Percentiles rank a stretch among this genome's conserved stretches.
Conservation (phyloP, 2,888 invertebrate species). For the Salpingus planirostris region DNA sequence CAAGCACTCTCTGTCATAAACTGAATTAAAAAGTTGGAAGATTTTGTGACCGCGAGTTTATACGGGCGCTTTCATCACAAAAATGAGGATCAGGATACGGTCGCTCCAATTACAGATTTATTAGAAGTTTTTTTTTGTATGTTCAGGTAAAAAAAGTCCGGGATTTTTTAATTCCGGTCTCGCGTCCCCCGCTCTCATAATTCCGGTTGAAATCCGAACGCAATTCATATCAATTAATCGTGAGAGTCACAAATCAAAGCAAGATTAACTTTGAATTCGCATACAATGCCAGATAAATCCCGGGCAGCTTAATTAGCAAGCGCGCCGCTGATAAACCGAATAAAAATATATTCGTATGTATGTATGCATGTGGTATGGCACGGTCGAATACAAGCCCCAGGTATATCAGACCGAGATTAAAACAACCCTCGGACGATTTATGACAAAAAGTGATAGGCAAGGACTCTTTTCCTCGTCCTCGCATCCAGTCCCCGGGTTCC, state of each 20-base stretch:
- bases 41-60: too few relatives aligned
- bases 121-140: too few relatives aligned
- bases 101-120: too few relatives aligned
- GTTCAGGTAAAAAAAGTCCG: too few relatives aligned
- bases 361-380: too few relatives aligned
- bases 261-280: slow-evolving; percentile 20
- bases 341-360: slow-evolving; percentile 13
- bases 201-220: slow-evolving; percentile 12
- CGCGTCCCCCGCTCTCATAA: too few relatives aligned
- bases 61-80: too few relatives aligned
- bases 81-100: too few relatives aligned
- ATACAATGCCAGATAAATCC: slow-evolving; percentile 20
- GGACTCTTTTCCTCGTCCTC: neutral
- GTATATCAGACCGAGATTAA: slow-evolving; percentile 12
- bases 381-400: slow-evolving; percentile 7
- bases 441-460: slow-evolving; percentile 13
- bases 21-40: too few relatives aligned
- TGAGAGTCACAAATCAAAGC: slow-evolving; percentile 19
- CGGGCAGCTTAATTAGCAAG: slow-evolving; percentile 17
- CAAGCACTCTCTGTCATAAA: too few relatives aligned
- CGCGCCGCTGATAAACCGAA: slow-evolving; percentile 10
- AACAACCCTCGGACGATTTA: slow-evolving; percentile 11
- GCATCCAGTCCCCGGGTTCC: neutral
- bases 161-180: too few relatives aligned
- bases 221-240: slow-evolving; percentile 20